These are phyloP conservation scores for Nestor notabilis DNA, from an alignment of 2,113 vertebrate species.

Conservation along the genomic window DNA sequence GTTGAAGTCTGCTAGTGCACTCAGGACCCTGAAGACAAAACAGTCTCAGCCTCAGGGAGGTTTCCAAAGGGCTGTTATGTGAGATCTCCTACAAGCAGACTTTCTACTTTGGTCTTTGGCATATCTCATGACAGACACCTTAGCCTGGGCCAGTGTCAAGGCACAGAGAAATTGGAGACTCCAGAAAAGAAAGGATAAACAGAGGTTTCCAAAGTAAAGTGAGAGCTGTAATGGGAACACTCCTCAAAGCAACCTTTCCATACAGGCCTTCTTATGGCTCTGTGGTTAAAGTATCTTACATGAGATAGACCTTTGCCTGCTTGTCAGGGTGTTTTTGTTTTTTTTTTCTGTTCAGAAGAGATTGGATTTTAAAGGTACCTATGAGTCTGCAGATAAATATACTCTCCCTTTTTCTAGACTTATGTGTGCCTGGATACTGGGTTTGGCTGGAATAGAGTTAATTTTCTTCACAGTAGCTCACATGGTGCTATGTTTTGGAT, in stretches of 20 bases:
- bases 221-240: not conserved
- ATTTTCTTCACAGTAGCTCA: not conserved
- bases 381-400: not conserved
- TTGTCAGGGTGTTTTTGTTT: no score
- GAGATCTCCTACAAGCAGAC: not conserved
- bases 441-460: not conserved
- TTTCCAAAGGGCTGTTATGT: not conserved
- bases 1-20: not conserved
- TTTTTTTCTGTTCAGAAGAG: not conserved
- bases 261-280: not conserved
- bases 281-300: not conserved
- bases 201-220: not conserved
- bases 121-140: not conserved
- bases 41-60: accelerated
- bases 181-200: not conserved
- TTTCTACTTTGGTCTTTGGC: not conserved
- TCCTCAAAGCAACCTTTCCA: not conserved
- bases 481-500: not conserved
- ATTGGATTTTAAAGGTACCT: not conserved
- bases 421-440: not conserved
- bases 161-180: not conserved
- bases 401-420: not conserved
- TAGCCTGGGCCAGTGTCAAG: not conserved
- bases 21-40: not conserved
- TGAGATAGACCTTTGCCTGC: not conserved